A percentile compares a stretch with the other conserved stretches of the same genome.
Evolutionary conservation across 1,140 invertebrate genomes (phyloP).

Genomic region (Cydia pomonella): DNA sequence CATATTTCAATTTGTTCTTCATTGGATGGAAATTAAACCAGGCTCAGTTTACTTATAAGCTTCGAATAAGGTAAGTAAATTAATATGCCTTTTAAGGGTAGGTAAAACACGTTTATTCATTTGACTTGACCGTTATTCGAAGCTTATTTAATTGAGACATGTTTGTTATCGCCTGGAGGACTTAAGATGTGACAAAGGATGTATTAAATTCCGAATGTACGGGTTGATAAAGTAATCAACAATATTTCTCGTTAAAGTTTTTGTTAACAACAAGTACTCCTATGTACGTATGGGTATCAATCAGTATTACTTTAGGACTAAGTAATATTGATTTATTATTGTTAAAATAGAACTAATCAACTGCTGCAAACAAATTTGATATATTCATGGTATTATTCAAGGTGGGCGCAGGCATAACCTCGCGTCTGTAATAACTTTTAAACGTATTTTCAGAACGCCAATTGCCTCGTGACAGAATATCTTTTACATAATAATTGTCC

Average conservation of each 20-base stretch:
- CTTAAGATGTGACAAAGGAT: no score
- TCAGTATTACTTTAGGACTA: not conserved
- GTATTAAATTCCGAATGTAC: not conserved
- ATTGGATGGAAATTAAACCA: no score
- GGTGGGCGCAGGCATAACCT: no score
- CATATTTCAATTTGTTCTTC: not conserved
- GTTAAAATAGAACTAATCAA: not conserved
- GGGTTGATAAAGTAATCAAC: not conserved
- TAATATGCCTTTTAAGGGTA: no score
- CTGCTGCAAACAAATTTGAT: not conserved
- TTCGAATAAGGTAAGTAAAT: no score
- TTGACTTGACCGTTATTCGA: no score
- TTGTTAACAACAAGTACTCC: not conserved
- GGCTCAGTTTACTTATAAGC: no score
- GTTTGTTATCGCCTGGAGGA: slow-evolving; percentile 28
- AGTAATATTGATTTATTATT: not conserved
- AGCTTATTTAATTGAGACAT: no score
- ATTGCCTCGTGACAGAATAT: slow-evolving; percentile 24
- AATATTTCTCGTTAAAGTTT: not conserved
- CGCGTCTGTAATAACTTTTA: not conserved
- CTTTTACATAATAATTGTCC: not conserved
- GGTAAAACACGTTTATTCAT: no score
- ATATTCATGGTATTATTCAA: no score
- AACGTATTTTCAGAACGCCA: slow-evolving; percentile 7
- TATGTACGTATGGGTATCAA: not conserved